Evolutionary conservation across 1,140 invertebrate species (phyloP), one percentile per base, ranked within the genome.

Genomic region (Drosophila busckii): DNA sequence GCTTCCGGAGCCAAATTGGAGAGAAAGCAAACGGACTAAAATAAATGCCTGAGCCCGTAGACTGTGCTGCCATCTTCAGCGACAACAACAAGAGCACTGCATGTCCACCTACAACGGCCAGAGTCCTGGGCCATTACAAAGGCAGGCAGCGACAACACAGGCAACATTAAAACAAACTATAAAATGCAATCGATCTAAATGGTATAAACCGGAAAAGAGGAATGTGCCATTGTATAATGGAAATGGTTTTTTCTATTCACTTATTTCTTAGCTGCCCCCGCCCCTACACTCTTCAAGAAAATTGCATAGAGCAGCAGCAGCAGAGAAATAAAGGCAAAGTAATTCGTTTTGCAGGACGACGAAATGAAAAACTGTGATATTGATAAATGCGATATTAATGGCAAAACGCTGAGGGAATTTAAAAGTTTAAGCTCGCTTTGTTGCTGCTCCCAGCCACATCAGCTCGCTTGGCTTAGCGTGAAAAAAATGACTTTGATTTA

Each of bases 141-240:
- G 41, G 42, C 48, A 68, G 32, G 29, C 59, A 9, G 40, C 16
- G 44, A 53, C 12, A 37, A 41, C 38, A 49, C 23, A 52, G 23
- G 29, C 70, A 68, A 73, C 75, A 80, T 80, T 80, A 80, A 78
- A 80, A 80, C 68, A 71, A 80, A 73, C 73, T 80, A 80, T 78
- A 80, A 78, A 80, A 78, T 78, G 73, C 73, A 80, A 78, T 78
- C 73, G 73, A 78, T 78, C 73, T 78, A 78, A 80, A 78, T 44
- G 59, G 59, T 80, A 80, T 73, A 80, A 78, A 71, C 45, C 73
- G 68, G 73, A 70, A 80, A 76, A 80, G 53, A 78, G 54, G 61
- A 80, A 80, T 80, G 63, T 68, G 73, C 49, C 73, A 80, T 80
- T 80, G 62, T 68, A 73, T 78, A 73, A 78, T 78, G 68, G 68